Conservation (phyloP, 2,797 vertebrate genomes). For the Lerista edwardsae region DNA sequence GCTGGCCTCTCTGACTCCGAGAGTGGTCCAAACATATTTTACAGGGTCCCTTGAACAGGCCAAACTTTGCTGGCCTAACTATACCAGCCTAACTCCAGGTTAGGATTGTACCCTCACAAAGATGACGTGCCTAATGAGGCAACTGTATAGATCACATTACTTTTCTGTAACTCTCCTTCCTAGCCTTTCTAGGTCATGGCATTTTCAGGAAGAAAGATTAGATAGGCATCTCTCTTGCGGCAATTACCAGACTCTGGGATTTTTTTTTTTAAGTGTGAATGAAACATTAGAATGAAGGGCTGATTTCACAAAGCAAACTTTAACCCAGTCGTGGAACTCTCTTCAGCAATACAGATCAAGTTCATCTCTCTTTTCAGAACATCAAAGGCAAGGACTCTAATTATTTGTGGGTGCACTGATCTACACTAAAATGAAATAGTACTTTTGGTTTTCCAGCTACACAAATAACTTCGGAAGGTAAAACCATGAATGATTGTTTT, state of each 20-base stretch:
- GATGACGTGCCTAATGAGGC: background rate
- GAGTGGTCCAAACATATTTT: no score
- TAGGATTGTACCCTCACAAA: no score
- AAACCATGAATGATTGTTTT: conserved; percentile 55
- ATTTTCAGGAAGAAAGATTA: conserved; percentile 41
- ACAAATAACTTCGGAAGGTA: conserved; percentile 18
- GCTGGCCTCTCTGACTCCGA: no score
- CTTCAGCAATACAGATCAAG: background rate
- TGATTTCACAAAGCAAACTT: conserved; percentile 50
- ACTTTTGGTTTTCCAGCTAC: conserved; percentile 42
- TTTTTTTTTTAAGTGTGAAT: conserved; percentile 1
- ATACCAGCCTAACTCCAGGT: no score
- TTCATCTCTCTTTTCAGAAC: conserved; percentile 39
- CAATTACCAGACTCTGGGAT: conserved; percentile 42
- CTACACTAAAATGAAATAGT: conserved; percentile 46
- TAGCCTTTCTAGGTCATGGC: background rate
- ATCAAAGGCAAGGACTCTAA: conserved; percentile 43
- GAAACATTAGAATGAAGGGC: conserved; percentile 36
- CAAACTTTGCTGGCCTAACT: no score
- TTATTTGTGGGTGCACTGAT: conserved; percentile 33
- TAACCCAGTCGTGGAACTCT: conserved; percentile 34
- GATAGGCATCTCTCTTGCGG: conserved; percentile 1
- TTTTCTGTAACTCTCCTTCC: background rate
- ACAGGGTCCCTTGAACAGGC: no score
- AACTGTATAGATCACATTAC: conserved; percentile 28